phyloP scores from a whole-genome alignment of 2,797 vertebrate genomes.

The Morelia viridis region DNA sequence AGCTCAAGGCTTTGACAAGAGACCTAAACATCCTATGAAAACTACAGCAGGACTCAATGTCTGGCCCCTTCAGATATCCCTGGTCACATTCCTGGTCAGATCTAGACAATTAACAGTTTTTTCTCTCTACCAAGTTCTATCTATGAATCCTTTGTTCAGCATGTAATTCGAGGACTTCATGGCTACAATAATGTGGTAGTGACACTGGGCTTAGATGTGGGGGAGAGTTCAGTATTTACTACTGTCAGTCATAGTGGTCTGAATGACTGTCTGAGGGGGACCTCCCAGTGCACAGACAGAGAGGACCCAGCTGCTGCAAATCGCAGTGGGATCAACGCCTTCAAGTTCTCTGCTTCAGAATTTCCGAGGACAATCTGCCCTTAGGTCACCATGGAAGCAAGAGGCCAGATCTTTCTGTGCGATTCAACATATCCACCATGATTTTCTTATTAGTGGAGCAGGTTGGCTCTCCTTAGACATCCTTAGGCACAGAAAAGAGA shows the following conservation, averaged over 20 bases:
- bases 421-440: neutral
- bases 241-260: neutral
- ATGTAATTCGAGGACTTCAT: too few relatives aligned
- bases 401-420: too few relatives aligned
- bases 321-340: too few relatives aligned
- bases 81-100: neutral
- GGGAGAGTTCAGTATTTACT: neutral
- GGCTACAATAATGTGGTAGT: neutral
- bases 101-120: neutral
- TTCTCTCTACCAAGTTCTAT: neutral
- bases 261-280: neutral
- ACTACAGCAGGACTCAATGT: too few relatives aligned
- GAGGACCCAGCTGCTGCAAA: too few relatives aligned
- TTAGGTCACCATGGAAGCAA: neutral
- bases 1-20: neutral
- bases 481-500: neutral
- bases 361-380: neutral
- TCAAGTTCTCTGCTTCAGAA: too few relatives aligned
- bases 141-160: neutral
- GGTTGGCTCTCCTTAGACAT: neutral
- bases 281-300: too few relatives aligned
- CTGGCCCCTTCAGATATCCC: neutral
- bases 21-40: neutral
- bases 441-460: neutral
- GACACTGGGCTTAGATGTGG: neutral